Evolutionary conservation across 2,113 vertebrate species (phyloP), one percentile per base, ranked within the genome.

Genomic region (Gasterosteus aculeatus): DNA sequence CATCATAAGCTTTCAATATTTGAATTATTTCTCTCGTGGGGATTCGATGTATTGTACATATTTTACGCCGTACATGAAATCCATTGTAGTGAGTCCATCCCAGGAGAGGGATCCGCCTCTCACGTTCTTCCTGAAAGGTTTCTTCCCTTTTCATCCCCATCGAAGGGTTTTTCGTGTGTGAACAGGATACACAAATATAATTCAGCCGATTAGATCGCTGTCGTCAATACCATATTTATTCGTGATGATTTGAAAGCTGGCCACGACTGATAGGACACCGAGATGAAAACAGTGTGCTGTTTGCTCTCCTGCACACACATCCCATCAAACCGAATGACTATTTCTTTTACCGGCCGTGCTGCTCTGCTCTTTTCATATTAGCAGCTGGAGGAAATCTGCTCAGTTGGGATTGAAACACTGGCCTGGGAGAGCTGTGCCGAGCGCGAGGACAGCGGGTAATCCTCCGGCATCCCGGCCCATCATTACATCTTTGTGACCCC

Each of bases 401-500:
- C 81, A 10, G 75, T 65, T 41, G 88, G 88, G 90, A 87, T 62
- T 77, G 84, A 84, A 85, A 82, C 78, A 47, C 72, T 74, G 87
- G 80, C 87, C 72, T 89, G 18, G 65, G 72, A 83, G 83, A 81
- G 75, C 78, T 8, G 60, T 3, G 15, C 42, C 57, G 14, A 78
- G 82, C 71, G 64, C 26, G 53, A 86, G 86, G 87, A 90, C 82
- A 86, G 78, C 86, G 82, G 76, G 70, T 87, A 91, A 92, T 92
- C 89, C 87, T 87, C 80, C 60, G 60, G 85, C 86, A 90, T 87
- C 85, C 90, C 75, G 57, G 74, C 73, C 81, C 82, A 89, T 90
- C 84, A 89, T 87, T 89, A 87, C 85, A 85, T 88, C 84, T 83
- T 72, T 19, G 38, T 88, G 89, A 91, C 87, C 83, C 81, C 29